Base-by-base conservation (phyloP, 2,113 vertebrate genomes). In the Zosterops hypoxanthus region DNA sequence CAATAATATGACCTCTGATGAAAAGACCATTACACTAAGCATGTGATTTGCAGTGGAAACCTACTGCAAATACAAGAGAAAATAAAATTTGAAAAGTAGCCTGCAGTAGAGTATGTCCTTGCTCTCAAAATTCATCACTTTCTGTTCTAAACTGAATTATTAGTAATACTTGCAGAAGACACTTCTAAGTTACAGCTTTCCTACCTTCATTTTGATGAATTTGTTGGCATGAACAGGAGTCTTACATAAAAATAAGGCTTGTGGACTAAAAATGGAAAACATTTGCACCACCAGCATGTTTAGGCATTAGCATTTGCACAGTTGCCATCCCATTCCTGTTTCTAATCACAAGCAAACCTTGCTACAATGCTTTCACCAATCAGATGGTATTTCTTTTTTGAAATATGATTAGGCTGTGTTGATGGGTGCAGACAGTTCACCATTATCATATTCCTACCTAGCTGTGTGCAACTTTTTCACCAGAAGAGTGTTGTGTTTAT, bases 381-480 rank as follows among this genome's bases (percentile, higher is more conserved):
- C 31, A 66, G 19, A 61, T 44, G 49, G 7, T 36, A 79, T 61
- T 82, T 78, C 22, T 75, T 79, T 49, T 44, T 85, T 88, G 34
- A 79, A 82, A 88, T 25, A 31, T 4, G 6, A 47, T 78, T 63
- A 59, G 49, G 23, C 26, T 83, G 20, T 46, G 5, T 28, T 46
- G 41, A 69, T 26, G 20, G 34, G 23, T 60, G 22, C 31, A 71
- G 39, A 44, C 28, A 55, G 18, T 36, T 91, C 56, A 34, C 23
- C 0, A 0, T 39, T 50, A 44, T 12, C 1, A 0, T 23, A 16
- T n/a, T 90, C 55, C 44, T 42, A 52, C n/a, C 42, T 47, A 34
- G 22, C 34, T 52, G 10, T 14, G 4, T 23, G 42, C 55, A n/a
- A 64, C 11, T 42, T 86, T 53, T 68, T 44, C 39, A 42, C 26